These are phyloP conservation scores for Cataglyphis livida DNA, from an alignment of 2,888 invertebrate species.

Conservation along the genomic window DNA sequence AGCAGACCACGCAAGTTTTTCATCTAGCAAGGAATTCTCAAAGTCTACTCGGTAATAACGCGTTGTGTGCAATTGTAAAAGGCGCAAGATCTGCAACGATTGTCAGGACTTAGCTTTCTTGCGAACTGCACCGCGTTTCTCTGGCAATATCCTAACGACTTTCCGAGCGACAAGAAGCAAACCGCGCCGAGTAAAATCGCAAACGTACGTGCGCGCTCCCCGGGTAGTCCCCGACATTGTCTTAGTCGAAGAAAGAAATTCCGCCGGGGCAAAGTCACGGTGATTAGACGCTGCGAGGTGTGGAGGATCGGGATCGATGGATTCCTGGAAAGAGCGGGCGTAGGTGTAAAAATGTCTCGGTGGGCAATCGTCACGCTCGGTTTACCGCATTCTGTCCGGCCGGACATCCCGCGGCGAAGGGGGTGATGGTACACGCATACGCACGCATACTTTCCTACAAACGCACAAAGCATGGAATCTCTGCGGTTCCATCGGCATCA, in stretches of 20 bases:
- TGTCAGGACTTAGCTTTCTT: slow-evolving; percentile 12
- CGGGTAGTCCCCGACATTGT: slow-evolving; percentile 38
- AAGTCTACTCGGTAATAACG: not conserved
- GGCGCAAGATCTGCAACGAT: slow-evolving; percentile 24
- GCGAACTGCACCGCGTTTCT: slow-evolving; percentile 16
- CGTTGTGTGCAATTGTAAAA: slow-evolving; percentile 26
- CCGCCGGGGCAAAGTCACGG: slow-evolving; percentile 36
- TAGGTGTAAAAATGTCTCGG: slow-evolving; percentile 69
- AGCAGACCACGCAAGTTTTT: not conserved
- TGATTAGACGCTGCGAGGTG: slow-evolving; percentile 31
- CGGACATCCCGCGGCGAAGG: slow-evolving; percentile 70
- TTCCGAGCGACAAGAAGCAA: slow-evolving; percentile 32
- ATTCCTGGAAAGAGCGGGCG: slow-evolving; percentile 57
- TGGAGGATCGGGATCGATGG: slow-evolving; percentile 49
- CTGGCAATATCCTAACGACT: slow-evolving; percentile 37
- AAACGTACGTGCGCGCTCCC: slow-evolving; percentile 10
- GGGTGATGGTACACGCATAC: slow-evolving; percentile 68
- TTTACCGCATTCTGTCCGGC: slow-evolving; percentile 67
- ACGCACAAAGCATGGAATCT: slow-evolving; percentile 25
- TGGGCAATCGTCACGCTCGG: slow-evolving; percentile 66
- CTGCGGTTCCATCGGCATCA: slow-evolving; percentile 47
- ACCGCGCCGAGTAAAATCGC: slow-evolving; percentile 37
- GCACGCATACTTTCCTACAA: slow-evolving; percentile 1
- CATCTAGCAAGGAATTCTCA: not conserved
- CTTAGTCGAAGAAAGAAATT: slow-evolving; percentile 30